Evolutionary conservation across 2,797 vertebrate species (phyloP).

Genomic region (Lophotriccus pileatus): DNA sequence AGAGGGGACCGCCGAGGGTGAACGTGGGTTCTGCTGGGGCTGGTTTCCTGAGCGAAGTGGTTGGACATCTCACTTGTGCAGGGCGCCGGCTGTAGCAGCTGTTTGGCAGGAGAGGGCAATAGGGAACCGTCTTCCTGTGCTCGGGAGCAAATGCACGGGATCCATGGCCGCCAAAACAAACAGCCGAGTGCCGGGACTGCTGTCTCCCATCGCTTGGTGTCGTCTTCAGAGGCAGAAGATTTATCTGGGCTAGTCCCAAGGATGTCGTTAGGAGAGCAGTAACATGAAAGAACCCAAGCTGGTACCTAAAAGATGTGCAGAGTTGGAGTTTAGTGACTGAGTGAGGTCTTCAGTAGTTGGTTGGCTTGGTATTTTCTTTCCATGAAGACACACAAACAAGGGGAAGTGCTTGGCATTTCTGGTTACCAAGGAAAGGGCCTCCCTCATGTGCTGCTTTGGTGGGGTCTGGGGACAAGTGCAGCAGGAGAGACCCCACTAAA

Average conservation of each 20-base stretch:
- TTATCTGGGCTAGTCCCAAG: not conserved
- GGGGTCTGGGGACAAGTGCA: too few species aligned
- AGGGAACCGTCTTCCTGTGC: accelerated
- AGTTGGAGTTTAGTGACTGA: accelerated
- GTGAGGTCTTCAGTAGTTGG: accelerated
- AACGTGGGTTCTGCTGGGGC: not conserved
- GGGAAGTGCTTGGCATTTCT: not conserved
- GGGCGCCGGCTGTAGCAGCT: not conserved
- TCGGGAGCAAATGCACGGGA: accelerated
- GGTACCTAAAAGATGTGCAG: not conserved
- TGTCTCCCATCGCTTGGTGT: accelerated
- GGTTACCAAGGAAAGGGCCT: not conserved
- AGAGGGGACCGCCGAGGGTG: accelerated
- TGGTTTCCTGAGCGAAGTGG: accelerated
- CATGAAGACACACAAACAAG: accelerated
- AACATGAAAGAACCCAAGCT: accelerated
- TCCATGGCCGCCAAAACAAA: accelerated
- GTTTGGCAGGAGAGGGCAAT: not conserved
- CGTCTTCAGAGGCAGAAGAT: not conserved
- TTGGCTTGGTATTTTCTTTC: not conserved
- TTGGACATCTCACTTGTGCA: accelerated
- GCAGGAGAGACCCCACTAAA: accelerated
- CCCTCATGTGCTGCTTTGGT: accelerated
- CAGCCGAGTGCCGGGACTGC: accelerated
- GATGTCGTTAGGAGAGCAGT: accelerated